A percentile compares a stretch with the other conserved stretches of the same genome.
phyloP scores from a whole-genome alignment of 2,797 vertebrate genomes.

The Geotrypetes seraphini region DNA sequence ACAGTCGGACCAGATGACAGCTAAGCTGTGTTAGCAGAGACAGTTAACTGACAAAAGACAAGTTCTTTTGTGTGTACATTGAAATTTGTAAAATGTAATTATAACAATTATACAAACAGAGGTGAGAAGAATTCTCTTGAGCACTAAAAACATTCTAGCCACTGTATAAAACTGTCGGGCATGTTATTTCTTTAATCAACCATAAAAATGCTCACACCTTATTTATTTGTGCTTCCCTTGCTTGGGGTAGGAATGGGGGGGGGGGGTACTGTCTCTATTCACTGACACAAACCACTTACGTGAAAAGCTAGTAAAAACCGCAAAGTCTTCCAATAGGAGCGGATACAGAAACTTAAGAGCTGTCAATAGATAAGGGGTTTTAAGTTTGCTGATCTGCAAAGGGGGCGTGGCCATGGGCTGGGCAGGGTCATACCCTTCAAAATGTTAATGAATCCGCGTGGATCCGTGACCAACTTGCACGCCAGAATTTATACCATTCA shows the following conservation, averaged over 20 bases:
- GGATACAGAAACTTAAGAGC: too few species aligned
- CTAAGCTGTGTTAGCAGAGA: conserved; percentile 88
- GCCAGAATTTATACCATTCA: too few species aligned
- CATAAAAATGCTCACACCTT: conserved; percentile 66
- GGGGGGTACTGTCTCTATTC: neutral
- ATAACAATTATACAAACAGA: conserved; percentile 73
- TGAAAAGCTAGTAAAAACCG: too few species aligned
- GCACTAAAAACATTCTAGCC: conserved; percentile 66
- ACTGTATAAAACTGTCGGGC: conserved; percentile 87
- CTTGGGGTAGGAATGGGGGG: conserved; percentile 4
- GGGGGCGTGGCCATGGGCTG: too few species aligned
- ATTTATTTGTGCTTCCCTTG: too few species aligned
- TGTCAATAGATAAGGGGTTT: too few species aligned
- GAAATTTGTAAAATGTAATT: conserved; percentile 91
- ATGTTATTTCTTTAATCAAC: conserved; percentile 83
- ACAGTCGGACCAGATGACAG: conserved; percentile 94
- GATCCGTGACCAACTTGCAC: too few species aligned
- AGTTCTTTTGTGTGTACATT: conserved; percentile 47
- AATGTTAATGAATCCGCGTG: too few species aligned
- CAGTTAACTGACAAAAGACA: conserved; percentile 40
- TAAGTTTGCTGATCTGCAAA: too few species aligned
- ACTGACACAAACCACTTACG: neutral
- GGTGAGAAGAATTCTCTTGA: conserved; percentile 60
- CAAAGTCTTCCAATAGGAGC: too few species aligned
- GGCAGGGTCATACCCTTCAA: too few species aligned